A percentile compares a stretch with the other conserved stretches of the same genome.
Evolutionary conservation across 1,140 invertebrate species (phyloP).

Genomic region (Musca vetustissima): DNA sequence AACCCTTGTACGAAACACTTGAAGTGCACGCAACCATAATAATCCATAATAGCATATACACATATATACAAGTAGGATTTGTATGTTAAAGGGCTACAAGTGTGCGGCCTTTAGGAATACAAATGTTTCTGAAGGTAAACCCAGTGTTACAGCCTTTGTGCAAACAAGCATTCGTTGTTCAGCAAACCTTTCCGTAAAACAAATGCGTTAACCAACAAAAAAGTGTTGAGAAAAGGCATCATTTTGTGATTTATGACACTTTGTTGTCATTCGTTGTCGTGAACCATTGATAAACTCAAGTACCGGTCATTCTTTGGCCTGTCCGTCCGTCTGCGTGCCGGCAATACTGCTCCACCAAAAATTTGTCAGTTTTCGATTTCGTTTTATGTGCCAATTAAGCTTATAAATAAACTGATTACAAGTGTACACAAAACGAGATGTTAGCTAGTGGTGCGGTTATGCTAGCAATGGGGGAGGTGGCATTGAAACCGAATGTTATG

Average conservation of each 20-base stretch:
- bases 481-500: not conserved
- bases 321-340: not conserved
- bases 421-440: not conserved
- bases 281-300: not conserved
- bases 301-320: not conserved
- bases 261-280: slow-evolving; percentile 3
- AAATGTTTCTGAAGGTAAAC: no score
- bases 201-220: not conserved
- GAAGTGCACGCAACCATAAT: no score
- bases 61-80: no score
- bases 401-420: slow-evolving; percentile 2
- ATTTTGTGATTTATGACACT: slow-evolving; percentile 16
- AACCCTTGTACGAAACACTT: no score
- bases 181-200: no score
- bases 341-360: no score
- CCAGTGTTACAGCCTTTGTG: not conserved
- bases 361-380: slow-evolving; percentile 15
- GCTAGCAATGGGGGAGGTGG: not conserved
- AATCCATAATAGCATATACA: no score
- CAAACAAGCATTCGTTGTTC: not conserved
- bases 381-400: slow-evolving; percentile 18
- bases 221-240: slow-evolving; percentile 5
- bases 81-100: no score
- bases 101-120: no score
- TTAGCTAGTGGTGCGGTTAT: not conserved